Conservation (phyloP, 2,113 vertebrate genomes). For the Varanus salvator region DNA sequence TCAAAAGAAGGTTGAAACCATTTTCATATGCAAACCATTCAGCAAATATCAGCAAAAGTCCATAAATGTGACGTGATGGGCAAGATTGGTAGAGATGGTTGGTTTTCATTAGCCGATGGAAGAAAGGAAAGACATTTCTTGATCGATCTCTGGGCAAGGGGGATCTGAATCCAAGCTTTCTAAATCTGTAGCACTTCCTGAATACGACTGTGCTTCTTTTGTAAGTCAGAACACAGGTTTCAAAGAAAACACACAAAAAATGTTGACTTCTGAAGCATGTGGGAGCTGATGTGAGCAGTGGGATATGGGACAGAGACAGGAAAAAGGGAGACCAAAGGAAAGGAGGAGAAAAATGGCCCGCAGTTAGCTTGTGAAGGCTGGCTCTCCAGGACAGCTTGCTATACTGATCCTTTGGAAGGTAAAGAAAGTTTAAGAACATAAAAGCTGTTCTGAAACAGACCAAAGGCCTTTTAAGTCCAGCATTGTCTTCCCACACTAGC, state of each 20-base stretch:
- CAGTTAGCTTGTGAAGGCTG: neutral
- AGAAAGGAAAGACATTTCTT: neutral
- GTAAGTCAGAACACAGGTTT: neutral
- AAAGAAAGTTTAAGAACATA: too few relatives aligned
- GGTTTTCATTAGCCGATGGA: neutral
- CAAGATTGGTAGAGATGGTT: neutral
- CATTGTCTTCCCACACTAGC: too few relatives aligned
- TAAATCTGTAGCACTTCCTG: neutral
- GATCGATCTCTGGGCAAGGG: neutral
- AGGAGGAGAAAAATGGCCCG: neutral
- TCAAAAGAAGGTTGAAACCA: neutral
- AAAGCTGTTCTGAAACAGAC: too few relatives aligned
- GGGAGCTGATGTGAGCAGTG: neutral
- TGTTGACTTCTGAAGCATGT: neutral
- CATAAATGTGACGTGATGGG: too few relatives aligned
- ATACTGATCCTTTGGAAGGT: neutral
- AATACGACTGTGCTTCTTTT: neutral
- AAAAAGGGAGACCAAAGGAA: neutral
- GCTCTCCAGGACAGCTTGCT: neutral
- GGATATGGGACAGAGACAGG: neutral
- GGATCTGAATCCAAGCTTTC: neutral
- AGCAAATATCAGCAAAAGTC: neutral
- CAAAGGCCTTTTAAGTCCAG: too few relatives aligned
- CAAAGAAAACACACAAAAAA: neutral
- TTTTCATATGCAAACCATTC: neutral